Evolutionary conservation across 1,140 invertebrate genomes (phyloP).

Genomic region (Drosophila melanogaster): DNA sequence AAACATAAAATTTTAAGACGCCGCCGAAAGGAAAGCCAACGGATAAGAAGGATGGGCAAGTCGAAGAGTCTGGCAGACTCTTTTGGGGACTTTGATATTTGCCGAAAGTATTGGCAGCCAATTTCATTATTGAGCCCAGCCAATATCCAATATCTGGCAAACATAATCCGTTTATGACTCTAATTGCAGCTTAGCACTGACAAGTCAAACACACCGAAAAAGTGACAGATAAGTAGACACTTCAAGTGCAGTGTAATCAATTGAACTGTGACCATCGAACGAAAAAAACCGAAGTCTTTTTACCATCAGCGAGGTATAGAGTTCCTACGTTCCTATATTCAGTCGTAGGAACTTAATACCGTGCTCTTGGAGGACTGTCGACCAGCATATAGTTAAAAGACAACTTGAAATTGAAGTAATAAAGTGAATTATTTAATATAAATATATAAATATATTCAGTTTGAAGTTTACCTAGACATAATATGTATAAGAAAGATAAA

Average conservation of each 20-base stretch:
- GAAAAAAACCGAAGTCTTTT: constrained; percentile 63
- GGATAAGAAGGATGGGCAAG: constrained; percentile 12
- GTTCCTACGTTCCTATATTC: constrained; percentile 79
- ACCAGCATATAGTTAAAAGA: constrained; percentile 42
- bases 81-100: constrained; percentile 48
- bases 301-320: constrained; percentile 84
- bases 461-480: background rate
- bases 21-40: constrained; percentile 41
- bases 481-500: background rate
- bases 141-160: constrained; percentile 51
- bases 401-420: constrained; percentile 2
- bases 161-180: constrained; percentile 77
- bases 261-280: constrained; percentile 15
- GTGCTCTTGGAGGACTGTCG: constrained; percentile 84
- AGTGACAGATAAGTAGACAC: constrained; percentile 57
- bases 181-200: constrained; percentile 77
- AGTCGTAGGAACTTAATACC: constrained; percentile 85
- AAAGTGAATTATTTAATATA: background rate
- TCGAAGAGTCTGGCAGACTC: constrained; percentile 31
- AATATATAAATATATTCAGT: no score
- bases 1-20: constrained; percentile 82
- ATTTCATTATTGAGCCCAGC: constrained; percentile 55
- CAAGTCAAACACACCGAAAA: constrained; percentile 57
- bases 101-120: constrained; percentile 54
- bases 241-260: constrained; percentile 47